A percentile compares a stretch with the other conserved stretches of the same genome.
phyloP scores from a whole-genome alignment of 2,797 vertebrate genomes.

The Gorsachius magnificus region DNA sequence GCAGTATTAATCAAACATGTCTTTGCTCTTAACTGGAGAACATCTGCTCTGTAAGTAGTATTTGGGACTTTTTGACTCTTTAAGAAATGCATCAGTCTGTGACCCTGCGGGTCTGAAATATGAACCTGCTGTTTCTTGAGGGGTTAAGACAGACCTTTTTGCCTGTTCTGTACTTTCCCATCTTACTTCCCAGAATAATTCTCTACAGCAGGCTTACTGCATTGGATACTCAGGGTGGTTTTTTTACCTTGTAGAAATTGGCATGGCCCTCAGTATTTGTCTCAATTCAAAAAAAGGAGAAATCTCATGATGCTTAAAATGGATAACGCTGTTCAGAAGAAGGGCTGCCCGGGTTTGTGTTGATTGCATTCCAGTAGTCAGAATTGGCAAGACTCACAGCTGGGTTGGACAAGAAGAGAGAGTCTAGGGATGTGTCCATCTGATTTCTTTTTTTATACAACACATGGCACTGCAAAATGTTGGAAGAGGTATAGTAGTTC shows the following conservation, averaged over 20 bases:
- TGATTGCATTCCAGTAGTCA: neutral
- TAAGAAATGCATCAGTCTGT: neutral
- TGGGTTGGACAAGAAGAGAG: neutral
- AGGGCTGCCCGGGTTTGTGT: neutral
- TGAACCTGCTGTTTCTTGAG: neutral
- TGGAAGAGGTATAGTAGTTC: neutral
- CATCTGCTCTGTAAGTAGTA: neutral
- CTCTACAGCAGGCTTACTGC: neutral
- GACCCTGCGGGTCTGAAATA: neutral
- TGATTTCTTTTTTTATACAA: neutral
- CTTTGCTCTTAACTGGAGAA: neutral
- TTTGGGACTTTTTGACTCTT: neutral
- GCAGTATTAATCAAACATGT: neutral
- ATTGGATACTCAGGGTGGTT: neutral
- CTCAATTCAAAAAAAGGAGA: neutral
- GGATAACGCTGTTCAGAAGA: neutral
- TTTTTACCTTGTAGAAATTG: neutral
- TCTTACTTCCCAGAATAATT: neutral
- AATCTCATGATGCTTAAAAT: neutral
- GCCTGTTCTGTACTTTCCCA: neutral
- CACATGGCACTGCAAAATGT: neutral
- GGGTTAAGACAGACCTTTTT: neutral
- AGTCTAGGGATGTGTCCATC: neutral
- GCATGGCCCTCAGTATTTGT: neutral
- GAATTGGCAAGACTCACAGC: neutral